These are phyloP conservation scores for Cataglyphis rosenhaueri DNA, from an alignment of 2,888 invertebrate genomes.

Conservation along the genomic window DNA sequence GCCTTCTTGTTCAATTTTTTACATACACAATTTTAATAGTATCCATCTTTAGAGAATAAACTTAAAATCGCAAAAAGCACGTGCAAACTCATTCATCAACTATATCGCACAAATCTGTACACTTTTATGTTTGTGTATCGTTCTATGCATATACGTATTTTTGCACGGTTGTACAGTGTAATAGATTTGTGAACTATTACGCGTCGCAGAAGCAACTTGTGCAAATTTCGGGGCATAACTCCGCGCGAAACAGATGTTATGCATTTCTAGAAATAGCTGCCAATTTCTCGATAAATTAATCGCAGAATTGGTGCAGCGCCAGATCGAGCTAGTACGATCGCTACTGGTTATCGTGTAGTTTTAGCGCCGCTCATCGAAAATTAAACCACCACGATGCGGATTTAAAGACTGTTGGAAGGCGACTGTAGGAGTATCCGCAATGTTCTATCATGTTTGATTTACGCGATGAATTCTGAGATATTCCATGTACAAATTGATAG, in stretches of 20 bases:
- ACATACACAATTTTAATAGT: not conserved
- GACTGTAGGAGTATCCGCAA: not conserved
- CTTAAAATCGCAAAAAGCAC: not conserved
- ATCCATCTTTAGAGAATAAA: not conserved
- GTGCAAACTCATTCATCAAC: not conserved
- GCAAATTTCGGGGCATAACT: slow-evolving; percentile 58
- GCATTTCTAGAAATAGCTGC: slow-evolving; percentile 57
- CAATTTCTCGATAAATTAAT: slow-evolving; percentile 66
- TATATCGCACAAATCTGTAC: not conserved
- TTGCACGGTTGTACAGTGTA: slow-evolving; percentile 8
- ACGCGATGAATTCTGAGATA: not conserved
- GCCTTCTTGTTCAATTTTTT: not conserved
- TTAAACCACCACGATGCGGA: slow-evolving; percentile 6
- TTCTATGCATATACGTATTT: slow-evolving; percentile 10
- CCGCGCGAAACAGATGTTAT: slow-evolving; percentile 66
- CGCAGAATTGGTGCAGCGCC: slow-evolving; percentile 55
- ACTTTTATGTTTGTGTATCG: not conserved
- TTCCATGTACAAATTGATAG: not conserved
- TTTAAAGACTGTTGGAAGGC: not conserved
- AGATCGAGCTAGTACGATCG: slow-evolving; percentile 16
- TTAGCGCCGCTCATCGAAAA: slow-evolving; percentile 2
- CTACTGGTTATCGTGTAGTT: not conserved
- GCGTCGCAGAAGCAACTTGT: slow-evolving; percentile 42
- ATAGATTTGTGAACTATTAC: slow-evolving; percentile 37
- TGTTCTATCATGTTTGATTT: not conserved